phyloP scores from a whole-genome alignment of 2,797 vertebrate genomes.

The Tolypeutes matacus region DNA sequence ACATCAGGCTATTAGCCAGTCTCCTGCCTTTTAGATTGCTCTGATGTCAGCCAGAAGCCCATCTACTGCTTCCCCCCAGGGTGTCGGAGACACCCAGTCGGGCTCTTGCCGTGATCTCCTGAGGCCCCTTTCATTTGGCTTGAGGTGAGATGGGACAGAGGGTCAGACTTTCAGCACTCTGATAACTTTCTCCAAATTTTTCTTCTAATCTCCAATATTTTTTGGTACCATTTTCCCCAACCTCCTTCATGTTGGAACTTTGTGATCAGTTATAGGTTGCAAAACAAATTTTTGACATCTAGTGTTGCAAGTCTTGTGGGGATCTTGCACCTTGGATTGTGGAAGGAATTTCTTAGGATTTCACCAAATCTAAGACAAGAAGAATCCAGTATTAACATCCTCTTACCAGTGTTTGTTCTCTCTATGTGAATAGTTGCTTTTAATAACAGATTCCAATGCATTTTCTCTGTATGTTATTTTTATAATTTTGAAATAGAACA shows the following conservation, averaged over 20 bases:
- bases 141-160: neutral
- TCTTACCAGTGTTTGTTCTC: neutral
- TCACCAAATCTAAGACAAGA: neutral
- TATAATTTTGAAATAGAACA: conserved; percentile 29
- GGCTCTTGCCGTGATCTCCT: neutral
- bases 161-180: neutral
- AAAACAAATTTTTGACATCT: neutral
- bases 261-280: neutral
- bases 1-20: rapidly evolving
- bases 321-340: too few relatives aligned
- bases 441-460: neutral
- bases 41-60: too few relatives aligned
- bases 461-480: conserved; percentile 40
- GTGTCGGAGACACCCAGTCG: rapidly evolving
- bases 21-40: neutral
- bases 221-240: neutral
- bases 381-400: neutral
- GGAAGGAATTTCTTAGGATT: neutral
- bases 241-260: neutral
- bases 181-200: neutral
- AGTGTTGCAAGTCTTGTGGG: neutral
- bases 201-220: neutral
- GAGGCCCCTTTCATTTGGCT: neutral
- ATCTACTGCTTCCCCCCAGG: neutral
- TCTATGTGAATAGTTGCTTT: neutral